phyloP scores from a whole-genome alignment of 2,113 vertebrate genomes.

The Psilopogon haemacephalus region DNA sequence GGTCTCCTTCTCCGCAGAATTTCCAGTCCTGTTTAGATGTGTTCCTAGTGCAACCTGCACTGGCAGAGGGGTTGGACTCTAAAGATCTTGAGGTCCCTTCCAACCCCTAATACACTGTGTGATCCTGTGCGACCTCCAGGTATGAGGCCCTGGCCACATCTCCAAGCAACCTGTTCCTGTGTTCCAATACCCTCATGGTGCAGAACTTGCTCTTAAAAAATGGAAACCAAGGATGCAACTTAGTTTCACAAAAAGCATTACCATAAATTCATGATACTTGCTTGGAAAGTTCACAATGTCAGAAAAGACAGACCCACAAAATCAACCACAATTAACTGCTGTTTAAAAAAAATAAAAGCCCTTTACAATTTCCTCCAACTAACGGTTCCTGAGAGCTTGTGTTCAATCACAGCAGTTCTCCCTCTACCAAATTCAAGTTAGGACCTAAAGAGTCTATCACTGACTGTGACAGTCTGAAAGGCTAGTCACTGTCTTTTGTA shows the following conservation, averaged over 20 bases:
- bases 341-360: not conserved
- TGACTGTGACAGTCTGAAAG: not conserved
- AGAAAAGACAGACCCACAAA: not conserved
- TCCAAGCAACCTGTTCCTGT: too few species aligned
- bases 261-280: not conserved
- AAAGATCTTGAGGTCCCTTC: too few species aligned
- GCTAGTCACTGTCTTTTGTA: not conserved
- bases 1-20: too few species aligned
- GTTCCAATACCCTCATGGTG: too few species aligned
- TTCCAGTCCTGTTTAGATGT: too few species aligned
- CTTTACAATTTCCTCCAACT: not conserved
- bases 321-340: not conserved
- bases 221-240: not conserved
- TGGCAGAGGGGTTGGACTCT: too few species aligned
- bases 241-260: not conserved
- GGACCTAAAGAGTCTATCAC: not conserved
- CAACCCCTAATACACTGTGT: too few species aligned
- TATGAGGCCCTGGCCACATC: too few species aligned
- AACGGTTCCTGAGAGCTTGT: not conserved
- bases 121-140: too few species aligned
- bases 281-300: not conserved
- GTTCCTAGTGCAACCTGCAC: too few species aligned
- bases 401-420: not conserved
- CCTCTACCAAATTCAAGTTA: not conserved
- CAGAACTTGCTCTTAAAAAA: not conserved